Conservation (phyloP, 2,113 vertebrate species). For the Elanus axillaris region DNA sequence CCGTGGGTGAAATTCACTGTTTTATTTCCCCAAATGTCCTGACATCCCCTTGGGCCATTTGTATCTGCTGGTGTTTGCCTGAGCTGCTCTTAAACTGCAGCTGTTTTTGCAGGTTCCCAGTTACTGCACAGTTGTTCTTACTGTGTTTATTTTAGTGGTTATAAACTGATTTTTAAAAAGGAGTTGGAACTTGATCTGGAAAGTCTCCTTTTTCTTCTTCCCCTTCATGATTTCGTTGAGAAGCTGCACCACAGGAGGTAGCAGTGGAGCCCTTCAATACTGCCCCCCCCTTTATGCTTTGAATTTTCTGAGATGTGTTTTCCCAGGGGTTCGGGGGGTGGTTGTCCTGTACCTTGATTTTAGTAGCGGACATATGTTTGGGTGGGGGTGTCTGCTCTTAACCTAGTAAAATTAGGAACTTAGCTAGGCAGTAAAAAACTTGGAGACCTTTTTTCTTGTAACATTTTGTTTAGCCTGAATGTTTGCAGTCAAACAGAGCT, state of each 20-base stretch:
- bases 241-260: not conserved
- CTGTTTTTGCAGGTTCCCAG: conserved; percentile 54
- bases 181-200: conserved; percentile 36
- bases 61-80: not conserved
- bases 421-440: not conserved
- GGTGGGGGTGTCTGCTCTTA: not conserved
- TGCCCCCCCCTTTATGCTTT: not conserved
- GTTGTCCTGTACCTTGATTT: not conserved
- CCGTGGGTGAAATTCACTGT: not conserved
- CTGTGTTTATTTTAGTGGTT: conserved; percentile 53
- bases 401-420: not conserved
- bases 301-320: not conserved
- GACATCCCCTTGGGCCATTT: not conserved
- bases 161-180: conserved; percentile 56
- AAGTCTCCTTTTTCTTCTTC: conserved; percentile 18
- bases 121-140: conserved; percentile 51
- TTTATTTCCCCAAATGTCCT: not conserved
- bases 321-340: not conserved
- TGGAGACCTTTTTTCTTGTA: not conserved
- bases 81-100: conserved; percentile 13
- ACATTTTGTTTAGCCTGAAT: not conserved
- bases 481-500: not conserved
- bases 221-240: not conserved
- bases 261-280: not conserved
- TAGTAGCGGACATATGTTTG: not conserved